Base-by-base conservation (phyloP, 2,888 invertebrate genomes). In the Hypercompe scribonia region DNA sequence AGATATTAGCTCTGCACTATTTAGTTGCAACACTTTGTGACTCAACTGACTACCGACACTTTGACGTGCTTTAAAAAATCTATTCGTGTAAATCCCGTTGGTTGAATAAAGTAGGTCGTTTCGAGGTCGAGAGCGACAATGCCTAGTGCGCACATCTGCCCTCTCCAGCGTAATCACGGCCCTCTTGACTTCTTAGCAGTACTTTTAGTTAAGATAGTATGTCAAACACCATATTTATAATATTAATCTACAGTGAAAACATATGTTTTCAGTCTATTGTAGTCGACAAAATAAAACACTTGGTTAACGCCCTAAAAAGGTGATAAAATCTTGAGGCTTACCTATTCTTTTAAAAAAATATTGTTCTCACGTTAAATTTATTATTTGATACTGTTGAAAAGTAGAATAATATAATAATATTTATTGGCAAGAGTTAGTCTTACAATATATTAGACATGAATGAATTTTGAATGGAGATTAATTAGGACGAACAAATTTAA, bases 111-210 rank as follows among this genome's bases (percentile, higher is more conserved):
- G 76, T 91, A 82, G 91, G 90, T 90, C 91, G 88, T 67, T 76
- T 70, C 63, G 82, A 77, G 87, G 90, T 88, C 88, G 88, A 90
- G 88, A 84, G 85, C 80, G 83, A 86, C 88, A 88, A 87, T 88
- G 89, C 88, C 85, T 87, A 87, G 86, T 86, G 84, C 85, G 90
- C 88, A 89, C 86, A 89, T 90, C 87, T 88, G 82, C 81, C 86
- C 87, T 80, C 88, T 85, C 79, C 77, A 75, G 75, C 76, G 78
- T 79, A 83, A 86, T 89, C 86, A 81, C 84, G 79, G 82, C 80
- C 85, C 84, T 77, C 88, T 88, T 87, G 85, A 87, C 86, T 83
- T 82, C 74, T 66, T 74, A 71, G 73, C 77, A 75, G 79, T 74
- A 77, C 76, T 77, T 75, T 76, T 70, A 76, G 61, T 68, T 67